Evolutionary conservation across 53 echinoderm and acorn worm species (phyloP).

Genomic region (Stichopus horrens): DNA sequence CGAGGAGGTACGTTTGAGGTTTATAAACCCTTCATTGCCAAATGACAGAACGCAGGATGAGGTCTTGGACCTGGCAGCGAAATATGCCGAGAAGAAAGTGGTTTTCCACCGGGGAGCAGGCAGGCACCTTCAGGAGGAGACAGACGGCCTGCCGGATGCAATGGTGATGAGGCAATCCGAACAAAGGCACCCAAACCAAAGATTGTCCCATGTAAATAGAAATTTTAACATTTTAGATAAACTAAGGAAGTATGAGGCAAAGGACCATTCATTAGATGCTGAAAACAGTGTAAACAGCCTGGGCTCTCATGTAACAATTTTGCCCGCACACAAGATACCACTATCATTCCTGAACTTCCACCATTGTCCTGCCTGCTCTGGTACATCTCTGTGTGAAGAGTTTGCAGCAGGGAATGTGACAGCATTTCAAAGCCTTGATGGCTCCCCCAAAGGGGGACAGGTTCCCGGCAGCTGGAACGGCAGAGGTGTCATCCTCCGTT

Average conservation of each 20-base stretch:
- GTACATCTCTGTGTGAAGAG: slow-evolving; percentile 72
- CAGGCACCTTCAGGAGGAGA: slow-evolving; percentile 33
- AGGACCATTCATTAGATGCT: not conserved
- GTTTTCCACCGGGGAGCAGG: slow-evolving; percentile 7
- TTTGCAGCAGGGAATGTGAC: slow-evolving; percentile 80
- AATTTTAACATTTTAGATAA: not conserved
- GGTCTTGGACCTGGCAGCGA: not conserved
- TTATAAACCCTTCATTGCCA: slow-evolving; percentile 55
- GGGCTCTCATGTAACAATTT: slow-evolving; percentile 19
- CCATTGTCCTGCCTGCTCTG: slow-evolving; percentile 75
- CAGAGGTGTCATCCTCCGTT: slow-evolving; percentile 3
- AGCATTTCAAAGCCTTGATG: slow-evolving; percentile 10
- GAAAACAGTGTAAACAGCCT: slow-evolving; percentile 21
- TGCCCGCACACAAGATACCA: slow-evolving; percentile 50
- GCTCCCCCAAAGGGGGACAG: not conserved
- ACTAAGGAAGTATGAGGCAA: not conserved
- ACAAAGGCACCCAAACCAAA: not conserved
- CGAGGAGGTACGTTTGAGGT: slow-evolving; percentile 32
- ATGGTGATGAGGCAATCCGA: not conserved
- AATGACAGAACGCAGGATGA: slow-evolving; percentile 26
- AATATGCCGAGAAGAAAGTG: not conserved
- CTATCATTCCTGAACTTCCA: slow-evolving; percentile 70
- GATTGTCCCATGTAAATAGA: not conserved
- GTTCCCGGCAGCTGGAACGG: slow-evolving; percentile 34
- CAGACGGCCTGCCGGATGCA: not conserved